Conservation (phyloP, 2,113 vertebrate genomes). For the Vanacampus margaritifer region DNA sequence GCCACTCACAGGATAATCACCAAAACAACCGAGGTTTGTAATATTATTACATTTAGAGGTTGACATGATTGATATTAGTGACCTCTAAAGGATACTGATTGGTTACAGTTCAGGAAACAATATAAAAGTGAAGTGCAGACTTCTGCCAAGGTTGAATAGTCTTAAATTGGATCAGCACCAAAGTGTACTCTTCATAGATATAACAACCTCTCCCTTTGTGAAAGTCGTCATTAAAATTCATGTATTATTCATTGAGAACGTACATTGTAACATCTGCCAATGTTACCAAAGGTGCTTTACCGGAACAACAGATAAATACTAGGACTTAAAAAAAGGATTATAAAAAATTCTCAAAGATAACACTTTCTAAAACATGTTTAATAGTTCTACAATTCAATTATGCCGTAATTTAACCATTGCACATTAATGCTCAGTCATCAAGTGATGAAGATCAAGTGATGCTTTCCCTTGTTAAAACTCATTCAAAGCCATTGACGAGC, state of each 20-base stretch:
- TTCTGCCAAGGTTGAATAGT: conserved; percentile 1
- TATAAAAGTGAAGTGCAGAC: background rate
- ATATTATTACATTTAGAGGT: conserved; percentile 8
- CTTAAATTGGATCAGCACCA: conserved; percentile 4
- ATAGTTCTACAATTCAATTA: too few species aligned
- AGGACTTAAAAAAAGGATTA: too few species aligned
- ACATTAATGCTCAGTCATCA: background rate
- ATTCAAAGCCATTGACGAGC: too few species aligned
- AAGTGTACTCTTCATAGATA: conserved; percentile 1
- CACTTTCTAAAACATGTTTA: too few species aligned
- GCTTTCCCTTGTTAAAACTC: background rate
- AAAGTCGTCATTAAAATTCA: background rate
- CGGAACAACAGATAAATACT: background rate
- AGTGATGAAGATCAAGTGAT: too few species aligned
- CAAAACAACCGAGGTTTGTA: background rate
- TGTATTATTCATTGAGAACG: conserved; percentile 2
- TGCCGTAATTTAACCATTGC: background rate
- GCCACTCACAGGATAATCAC: background rate
- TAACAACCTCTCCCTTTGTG: background rate
- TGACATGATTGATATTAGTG: conserved; percentile 6
- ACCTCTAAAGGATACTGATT: conserved; percentile 4
- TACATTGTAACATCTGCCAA: background rate
- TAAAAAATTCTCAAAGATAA: background rate
- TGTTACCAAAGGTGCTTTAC: background rate
- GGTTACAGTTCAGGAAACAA: conserved; percentile 6